A percentile compares a stretch with the other conserved stretches of the same genome.
phyloP scores from a whole-genome alignment of 2,113 vertebrate genomes.

The Plestiodon gilberti region DNA sequence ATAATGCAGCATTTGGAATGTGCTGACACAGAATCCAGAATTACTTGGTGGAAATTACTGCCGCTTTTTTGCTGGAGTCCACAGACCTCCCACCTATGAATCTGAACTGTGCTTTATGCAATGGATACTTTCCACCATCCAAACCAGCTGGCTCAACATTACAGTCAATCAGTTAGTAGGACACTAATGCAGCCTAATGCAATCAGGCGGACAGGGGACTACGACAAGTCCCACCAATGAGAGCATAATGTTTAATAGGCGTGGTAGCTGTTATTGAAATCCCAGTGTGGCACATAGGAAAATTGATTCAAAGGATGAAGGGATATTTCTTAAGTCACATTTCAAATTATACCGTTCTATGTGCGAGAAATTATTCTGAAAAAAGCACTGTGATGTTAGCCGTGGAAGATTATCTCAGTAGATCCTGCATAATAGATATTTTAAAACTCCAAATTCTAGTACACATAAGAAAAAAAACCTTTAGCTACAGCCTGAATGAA shows the following conservation, averaged over 20 bases:
- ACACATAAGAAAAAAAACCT: rapidly evolving
- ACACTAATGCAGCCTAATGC: not conserved
- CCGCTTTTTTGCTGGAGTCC: not conserved
- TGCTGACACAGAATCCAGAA: not conserved
- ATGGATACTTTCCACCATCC: not conserved
- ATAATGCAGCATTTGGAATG: not conserved
- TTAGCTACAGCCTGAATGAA: not conserved
- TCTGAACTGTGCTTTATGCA: not conserved
- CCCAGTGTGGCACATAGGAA: not conserved
- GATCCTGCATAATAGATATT: rapidly evolving
- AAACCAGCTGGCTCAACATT: not conserved
- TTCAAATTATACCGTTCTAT: not conserved
- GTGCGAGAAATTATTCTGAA: not conserved
- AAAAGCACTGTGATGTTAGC: not conserved
- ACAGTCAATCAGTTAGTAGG: not conserved
- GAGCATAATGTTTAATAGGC: not conserved
- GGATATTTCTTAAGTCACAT: not conserved
- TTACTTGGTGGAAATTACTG: not conserved
- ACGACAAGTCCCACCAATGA: not conserved
- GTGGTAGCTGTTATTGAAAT: not conserved
- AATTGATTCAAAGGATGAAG: not conserved
- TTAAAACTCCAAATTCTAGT: not conserved
- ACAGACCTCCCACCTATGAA: not conserved
- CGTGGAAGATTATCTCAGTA: not conserved
- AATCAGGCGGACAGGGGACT: not conserved